These are phyloP conservation scores for Cisticola juncidis DNA, from an alignment of 2,113 vertebrate species.

Conservation along the genomic window DNA sequence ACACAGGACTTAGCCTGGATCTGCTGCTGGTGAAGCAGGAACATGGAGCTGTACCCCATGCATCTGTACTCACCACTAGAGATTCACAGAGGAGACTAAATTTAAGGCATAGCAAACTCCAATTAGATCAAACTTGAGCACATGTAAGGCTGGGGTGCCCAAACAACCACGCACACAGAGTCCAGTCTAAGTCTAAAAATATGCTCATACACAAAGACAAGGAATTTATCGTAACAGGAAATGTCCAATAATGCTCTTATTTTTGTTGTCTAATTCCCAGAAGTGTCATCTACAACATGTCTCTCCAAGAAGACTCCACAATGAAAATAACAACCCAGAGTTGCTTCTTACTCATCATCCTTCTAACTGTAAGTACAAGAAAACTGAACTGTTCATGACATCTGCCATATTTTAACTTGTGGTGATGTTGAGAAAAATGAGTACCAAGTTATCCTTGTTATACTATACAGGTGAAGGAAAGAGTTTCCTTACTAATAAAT, in stretches of 20 bases:
- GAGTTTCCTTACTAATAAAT: background rate
- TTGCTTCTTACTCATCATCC: conserved; percentile 62
- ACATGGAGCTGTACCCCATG: background rate
- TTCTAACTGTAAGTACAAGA: conserved; percentile 66
- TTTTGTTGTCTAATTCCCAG: conserved; percentile 32
- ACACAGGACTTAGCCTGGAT: background rate
- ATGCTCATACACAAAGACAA: background rate
- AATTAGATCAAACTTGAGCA: background rate
- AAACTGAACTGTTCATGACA: background rate
- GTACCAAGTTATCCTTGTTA: background rate
- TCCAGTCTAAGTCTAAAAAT: background rate
- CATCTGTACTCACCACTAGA: background rate
- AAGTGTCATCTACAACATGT: background rate
- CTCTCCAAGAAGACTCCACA: conserved; percentile 30
- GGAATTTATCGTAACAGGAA: background rate
- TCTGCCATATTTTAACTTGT: background rate
- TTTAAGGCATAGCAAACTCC: background rate
- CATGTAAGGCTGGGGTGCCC: too few species aligned
- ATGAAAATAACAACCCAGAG: conserved; percentile 50
- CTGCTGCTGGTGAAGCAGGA: background rate
- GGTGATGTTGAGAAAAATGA: background rate
- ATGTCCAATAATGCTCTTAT: background rate
- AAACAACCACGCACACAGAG: background rate
- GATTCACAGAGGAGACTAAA: background rate
- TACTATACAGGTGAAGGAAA: background rate